These are phyloP conservation scores for Pogoniulus pusillus DNA, from an alignment of 2,797 vertebrate genomes.

Conservation along the genomic window DNA sequence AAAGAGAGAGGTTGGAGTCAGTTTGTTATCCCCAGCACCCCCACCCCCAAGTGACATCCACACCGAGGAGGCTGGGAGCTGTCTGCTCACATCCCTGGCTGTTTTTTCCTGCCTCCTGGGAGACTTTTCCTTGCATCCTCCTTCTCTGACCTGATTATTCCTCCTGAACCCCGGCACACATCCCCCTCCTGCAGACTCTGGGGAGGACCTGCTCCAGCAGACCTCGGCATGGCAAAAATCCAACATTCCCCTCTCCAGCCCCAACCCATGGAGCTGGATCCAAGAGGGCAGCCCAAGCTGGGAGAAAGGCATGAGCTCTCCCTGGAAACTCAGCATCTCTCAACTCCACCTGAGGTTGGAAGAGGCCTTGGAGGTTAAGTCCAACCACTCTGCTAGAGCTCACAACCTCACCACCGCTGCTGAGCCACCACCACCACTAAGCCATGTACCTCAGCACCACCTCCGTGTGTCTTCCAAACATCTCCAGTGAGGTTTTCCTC, in stretches of 20 bases:
- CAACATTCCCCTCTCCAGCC: background rate
- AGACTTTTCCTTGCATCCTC: background rate
- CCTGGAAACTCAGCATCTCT: background rate
- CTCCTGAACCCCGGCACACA: background rate
- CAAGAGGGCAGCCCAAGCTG: background rate
- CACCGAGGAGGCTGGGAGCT: background rate
- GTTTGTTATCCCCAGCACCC: background rate
- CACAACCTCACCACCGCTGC: too few relatives aligned
- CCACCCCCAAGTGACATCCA: background rate
- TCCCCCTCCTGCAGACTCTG: background rate
- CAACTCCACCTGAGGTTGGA: background rate
- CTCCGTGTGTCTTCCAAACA: too few relatives aligned
- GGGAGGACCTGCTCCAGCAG: fast-evolving
- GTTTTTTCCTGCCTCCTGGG: background rate
- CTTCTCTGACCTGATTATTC: background rate
- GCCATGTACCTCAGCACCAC: too few relatives aligned
- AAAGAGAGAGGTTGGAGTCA: background rate
- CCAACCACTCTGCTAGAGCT: too few relatives aligned
- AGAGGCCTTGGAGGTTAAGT: too few relatives aligned
- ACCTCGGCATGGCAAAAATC: background rate
- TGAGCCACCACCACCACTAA: too few relatives aligned
- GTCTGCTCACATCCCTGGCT: background rate
- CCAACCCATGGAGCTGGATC: background rate
- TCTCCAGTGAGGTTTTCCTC: too few relatives aligned
- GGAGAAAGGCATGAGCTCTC: background rate